Evolutionary conservation across 2,797 vertebrate genomes (phyloP).

Genomic region (Hippocampus kuda): DNA sequence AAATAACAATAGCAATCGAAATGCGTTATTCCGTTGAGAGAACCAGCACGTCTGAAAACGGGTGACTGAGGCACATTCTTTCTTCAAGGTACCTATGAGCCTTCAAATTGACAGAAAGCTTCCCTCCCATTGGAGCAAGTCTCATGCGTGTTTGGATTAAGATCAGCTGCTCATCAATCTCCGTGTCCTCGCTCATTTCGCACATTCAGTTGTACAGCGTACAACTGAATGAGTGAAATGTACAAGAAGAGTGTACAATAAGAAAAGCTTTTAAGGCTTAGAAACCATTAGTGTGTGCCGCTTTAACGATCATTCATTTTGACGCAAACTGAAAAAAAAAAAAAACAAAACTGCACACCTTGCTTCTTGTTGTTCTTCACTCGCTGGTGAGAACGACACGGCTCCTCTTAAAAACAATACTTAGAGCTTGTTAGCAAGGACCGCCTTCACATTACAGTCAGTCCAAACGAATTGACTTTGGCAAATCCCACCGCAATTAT

Average conservation of each 20-base stretch:
- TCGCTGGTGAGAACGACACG: constrained; percentile 11
- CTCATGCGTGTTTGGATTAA: constrained; percentile 6
- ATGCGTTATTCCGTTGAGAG: not conserved
- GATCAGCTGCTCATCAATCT: constrained; percentile 17
- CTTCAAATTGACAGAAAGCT: not conserved
- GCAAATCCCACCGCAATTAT: constrained; percentile 70
- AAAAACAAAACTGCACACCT: not conserved
- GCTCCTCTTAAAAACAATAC: constrained; percentile 29
- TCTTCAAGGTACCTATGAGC: not conserved
- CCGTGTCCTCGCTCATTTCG: constrained; percentile 5
- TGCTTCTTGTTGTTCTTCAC: constrained; percentile 8
- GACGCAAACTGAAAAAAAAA: constrained; percentile 4
- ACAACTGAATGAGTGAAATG: too few species aligned
- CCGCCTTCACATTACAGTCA: constrained; percentile 59
- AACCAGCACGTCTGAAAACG: not conserved
- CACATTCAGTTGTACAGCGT: constrained; percentile 4
- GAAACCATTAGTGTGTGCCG: not conserved
- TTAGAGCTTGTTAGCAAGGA: constrained; percentile 44
- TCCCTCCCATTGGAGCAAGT: not conserved
- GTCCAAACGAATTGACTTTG: constrained; percentile 66
- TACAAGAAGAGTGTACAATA: not conserved
- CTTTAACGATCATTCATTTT: not conserved
- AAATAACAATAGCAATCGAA: not conserved
- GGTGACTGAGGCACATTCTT: not conserved
- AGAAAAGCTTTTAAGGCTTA: not conserved